These are phyloP conservation scores for Alethe diademata DNA, from an alignment of 2,113 vertebrate genomes.

Conservation along the genomic window DNA sequence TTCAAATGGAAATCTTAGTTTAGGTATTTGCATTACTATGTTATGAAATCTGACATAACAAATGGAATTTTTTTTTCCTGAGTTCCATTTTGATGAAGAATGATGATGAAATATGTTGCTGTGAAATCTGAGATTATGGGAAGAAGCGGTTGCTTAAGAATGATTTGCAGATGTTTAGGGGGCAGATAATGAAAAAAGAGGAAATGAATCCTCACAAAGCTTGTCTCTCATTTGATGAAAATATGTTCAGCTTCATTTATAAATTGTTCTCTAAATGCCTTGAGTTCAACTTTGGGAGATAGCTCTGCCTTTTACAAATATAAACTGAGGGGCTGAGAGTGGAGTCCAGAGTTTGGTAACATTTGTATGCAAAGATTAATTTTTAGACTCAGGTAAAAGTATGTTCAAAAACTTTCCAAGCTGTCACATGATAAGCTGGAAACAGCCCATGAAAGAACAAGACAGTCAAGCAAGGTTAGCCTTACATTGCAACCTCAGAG, in stretches of 20 bases:
- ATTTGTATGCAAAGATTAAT: neutral
- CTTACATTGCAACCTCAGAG: neutral
- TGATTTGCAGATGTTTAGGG: neutral
- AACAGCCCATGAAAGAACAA: neutral
- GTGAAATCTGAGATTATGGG: neutral
- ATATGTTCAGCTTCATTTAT: neutral
- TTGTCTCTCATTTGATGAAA: neutral
- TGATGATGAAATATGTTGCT: neutral
- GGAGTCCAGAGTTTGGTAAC: neutral
- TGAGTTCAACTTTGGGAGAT: neutral
- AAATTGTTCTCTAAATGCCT: neutral
- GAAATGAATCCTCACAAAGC: neutral
- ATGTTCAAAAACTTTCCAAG: neutral
- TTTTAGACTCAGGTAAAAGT: neutral
- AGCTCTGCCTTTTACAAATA: neutral
- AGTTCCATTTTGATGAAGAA: neutral
- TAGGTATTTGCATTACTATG: neutral
- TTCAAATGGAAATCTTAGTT: neutral
- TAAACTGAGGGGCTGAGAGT: neutral
- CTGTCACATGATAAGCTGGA: neutral
- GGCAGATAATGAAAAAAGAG: neutral
- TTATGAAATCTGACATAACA: neutral
- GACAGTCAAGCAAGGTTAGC: neutral
- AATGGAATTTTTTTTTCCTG: neutral
- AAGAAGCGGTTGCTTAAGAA: neutral